These are phyloP conservation scores for Carcharodon carcharias DNA, from an alignment of 2,797 vertebrate species.

Conservation along the genomic window DNA sequence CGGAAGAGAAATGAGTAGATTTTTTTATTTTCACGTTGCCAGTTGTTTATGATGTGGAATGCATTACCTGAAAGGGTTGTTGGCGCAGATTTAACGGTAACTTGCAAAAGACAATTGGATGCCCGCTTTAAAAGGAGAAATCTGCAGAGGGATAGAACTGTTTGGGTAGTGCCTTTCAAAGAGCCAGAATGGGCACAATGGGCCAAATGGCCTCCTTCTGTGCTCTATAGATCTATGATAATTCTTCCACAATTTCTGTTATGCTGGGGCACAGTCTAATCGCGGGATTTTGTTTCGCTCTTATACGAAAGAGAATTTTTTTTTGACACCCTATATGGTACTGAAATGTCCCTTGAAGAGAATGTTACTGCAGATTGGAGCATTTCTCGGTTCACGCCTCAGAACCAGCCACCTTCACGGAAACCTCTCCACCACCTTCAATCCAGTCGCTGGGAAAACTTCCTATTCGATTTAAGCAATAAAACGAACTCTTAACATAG, in stretches of 20 bases:
- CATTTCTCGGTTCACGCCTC: not conserved
- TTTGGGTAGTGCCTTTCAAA: not conserved
- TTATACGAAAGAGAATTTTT: not conserved
- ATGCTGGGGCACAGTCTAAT: not conserved
- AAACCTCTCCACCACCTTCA: not conserved
- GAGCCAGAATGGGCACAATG: not conserved
- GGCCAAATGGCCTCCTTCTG: not conserved
- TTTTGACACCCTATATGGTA: not conserved
- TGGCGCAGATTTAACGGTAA: not conserved
- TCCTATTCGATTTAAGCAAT: not conserved
- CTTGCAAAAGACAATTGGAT: not conserved
- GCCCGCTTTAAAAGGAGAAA: not conserved
- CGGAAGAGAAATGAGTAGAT: too few species aligned
- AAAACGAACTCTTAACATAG: not conserved
- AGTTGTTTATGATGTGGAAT: not conserved
- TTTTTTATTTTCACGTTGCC: not conserved
- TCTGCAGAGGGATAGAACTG: not conserved
- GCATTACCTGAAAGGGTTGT: not conserved
- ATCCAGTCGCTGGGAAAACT: not conserved
- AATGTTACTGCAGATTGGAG: not conserved
- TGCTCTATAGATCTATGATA: not conserved
- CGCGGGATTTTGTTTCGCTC: not conserved
- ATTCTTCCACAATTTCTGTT: not conserved
- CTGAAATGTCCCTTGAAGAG: not conserved
- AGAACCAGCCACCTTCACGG: not conserved